Evolutionary conservation across 1,140 invertebrate genomes (phyloP).

Genomic region (Frieseomelitta varia): DNA sequence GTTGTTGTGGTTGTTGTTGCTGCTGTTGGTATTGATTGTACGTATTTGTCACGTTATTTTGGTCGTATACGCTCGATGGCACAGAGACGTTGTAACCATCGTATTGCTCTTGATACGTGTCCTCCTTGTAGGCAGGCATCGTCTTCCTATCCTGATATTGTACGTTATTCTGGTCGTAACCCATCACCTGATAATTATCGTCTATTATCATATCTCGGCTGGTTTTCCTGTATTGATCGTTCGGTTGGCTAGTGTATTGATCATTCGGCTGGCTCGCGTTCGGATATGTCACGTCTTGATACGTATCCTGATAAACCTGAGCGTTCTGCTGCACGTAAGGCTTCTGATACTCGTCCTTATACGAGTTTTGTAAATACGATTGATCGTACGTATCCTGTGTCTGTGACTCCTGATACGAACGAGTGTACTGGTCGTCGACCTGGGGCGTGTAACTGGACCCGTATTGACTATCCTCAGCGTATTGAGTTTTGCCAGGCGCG

Average conservation of each 20-base stretch:
- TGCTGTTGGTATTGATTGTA: conserved; percentile 65
- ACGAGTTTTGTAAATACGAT: conserved; percentile 73
- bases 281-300: conserved; percentile 59
- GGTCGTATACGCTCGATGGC: conserved; percentile 68
- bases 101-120: conserved; percentile 70
- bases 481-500: conserved; percentile 43
- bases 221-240: conserved; percentile 71
- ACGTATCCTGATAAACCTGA: conserved; percentile 62
- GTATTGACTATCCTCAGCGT: conserved; percentile 71
- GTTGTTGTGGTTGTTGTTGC: no score
- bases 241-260: conserved; percentile 56
- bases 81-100: conserved; percentile 60
- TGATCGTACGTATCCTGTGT: conserved; percentile 67
- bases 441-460: conserved; percentile 65
- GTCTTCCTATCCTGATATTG: conserved; percentile 59
- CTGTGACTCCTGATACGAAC: conserved; percentile 65
- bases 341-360: conserved; percentile 74
- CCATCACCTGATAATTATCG: conserved; percentile 71
- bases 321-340: conserved; percentile 63
- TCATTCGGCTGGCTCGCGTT: conserved; percentile 54
- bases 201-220: conserved; percentile 66
- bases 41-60: conserved; percentile 68
- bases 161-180: conserved; percentile 73
- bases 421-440: conserved; percentile 68
- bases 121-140: conserved; percentile 52